Evolutionary conservation across 2,113 vertebrate species (phyloP), one percentile per base, ranked within the genome.

Genomic region (Ptychochromis oligacanthus): DNA sequence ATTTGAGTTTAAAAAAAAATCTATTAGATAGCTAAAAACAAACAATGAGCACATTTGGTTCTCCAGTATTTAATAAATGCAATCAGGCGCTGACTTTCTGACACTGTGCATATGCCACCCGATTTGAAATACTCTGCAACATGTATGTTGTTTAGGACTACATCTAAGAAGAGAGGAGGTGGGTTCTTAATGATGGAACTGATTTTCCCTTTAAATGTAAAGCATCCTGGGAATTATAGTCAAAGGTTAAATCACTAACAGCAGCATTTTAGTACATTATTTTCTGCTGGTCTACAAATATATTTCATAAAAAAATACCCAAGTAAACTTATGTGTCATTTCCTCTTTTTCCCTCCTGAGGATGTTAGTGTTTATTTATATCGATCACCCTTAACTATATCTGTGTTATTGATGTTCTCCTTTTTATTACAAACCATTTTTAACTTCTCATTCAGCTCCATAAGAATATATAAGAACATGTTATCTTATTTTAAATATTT

Each of bases 211-310:
- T 6, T 18, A 43, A 70, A 83, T 4, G 17, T 22, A 57, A 60
- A 61, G 12, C 52, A 22, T 52, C 20, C 17, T 24, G 11, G n/a
- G 24, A 18, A 65, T 43, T 80, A 24, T 12, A 22, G 61, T 76
- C 20, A 75, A 31, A 77, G 0, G 31, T 76, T 60, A 79, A 70
- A 74, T 46, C 57, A 54, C 28, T 40, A 46, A n/a, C 43, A 54
- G 18, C 1, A 17, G 7, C 26, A 9, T 1, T 40, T 76, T 59
- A 52, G 34, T n/a, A 13, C 46, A 62, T 58, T 11, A 20, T 36
- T 55, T 82, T 82, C 56, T 65, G 22, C 26, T 34, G 12, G 67
- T 78, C 43, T 74, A 77, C 65, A 85, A 78, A 75, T 46, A 43
- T 2, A 6, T 60, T 59, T 55, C 46, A 3, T 46, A 65, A 60